phyloP scores from a whole-genome alignment of 2,113 vertebrate genomes.

The Ia io region DNA sequence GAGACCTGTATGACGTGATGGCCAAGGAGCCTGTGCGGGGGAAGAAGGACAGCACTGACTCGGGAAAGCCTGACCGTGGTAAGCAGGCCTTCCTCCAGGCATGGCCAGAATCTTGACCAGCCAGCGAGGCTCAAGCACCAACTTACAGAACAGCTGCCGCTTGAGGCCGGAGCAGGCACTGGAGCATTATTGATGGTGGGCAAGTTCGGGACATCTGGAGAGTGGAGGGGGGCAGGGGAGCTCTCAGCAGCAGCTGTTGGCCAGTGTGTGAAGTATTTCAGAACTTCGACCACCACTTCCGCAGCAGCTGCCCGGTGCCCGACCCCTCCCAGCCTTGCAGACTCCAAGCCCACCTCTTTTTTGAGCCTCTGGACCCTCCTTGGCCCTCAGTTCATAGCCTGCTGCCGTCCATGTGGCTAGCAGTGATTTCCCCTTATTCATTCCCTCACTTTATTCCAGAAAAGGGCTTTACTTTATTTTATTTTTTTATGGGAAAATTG shows the following conservation, averaged over 20 bases:
- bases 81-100: background rate
- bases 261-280: fast-evolving
- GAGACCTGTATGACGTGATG: constrained; percentile 85
- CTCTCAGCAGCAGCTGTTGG: background rate
- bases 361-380: background rate
- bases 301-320: fast-evolving
- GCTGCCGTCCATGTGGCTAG: background rate
- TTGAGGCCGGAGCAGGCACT: fast-evolving
- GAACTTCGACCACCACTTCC: fast-evolving
- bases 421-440: background rate
- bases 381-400: background rate
- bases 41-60: constrained; percentile 61
- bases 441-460: background rate
- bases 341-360: background rate
- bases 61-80: background rate
- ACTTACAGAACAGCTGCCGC: too few species aligned
- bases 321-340: background rate
- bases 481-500: background rate
- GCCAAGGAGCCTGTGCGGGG: constrained; percentile 70
- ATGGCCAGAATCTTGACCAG: background rate
- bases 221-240: background rate
- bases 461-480: background rate
- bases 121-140: too few species aligned
- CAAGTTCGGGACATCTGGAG: fast-evolving
- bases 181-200: background rate